Base-by-base conservation (phyloP, 2,888 invertebrate genomes). In the Drosophila picticornis region DNA sequence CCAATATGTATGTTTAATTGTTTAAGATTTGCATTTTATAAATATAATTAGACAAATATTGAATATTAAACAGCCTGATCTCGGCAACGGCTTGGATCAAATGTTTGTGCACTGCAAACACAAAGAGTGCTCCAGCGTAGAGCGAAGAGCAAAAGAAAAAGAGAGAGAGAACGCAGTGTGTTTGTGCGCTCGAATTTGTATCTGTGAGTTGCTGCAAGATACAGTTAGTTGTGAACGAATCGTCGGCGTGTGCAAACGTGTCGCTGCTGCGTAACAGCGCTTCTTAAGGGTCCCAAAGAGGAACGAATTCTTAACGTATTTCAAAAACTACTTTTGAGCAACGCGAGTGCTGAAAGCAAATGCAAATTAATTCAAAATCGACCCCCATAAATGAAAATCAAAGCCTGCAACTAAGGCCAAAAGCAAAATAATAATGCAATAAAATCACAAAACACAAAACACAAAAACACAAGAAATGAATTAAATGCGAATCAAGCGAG, bases 161-260 rank as follows among this genome's bases (percentile, higher is more conserved):
- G 51, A 51, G 64, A 7, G 36, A 29, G 43, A 36, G 2, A 16
- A 7, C 48, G 38, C 9, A 46, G 25, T 19, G 10, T 48, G 34
- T 62, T 51, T 52, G 62, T 27, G 53, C 38, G 75, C 48, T 59
- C 62, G 69, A 48, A 60, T 52, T 46, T 58, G 73, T 65, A 27
- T 64, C 53, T 34, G 80, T 66, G 79, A 62, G 38, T 63, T 51
- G 36, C 25, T 55, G 58, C 46, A 73, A 73, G 73, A 58, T 81
- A 79, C 78, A 79, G 78, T 79, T 81, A 79, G 79, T 79, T 79
- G 77, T 79, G 76, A 73, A 79, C 81, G 80, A 81, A 73, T 29
- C 80, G 80, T 81, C 72, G 80, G 34, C 72, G 74, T 72, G 78
- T 69, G 29, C 1, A 72, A 69, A 81, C 78, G 78, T 80, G 27